A percentile compares a stretch with the other conserved stretches of the same genome.
These are phyloP conservation scores for Peromyscus eremicus DNA, from an alignment of 2,797 vertebrate genomes.

Conservation along the genomic window DNA sequence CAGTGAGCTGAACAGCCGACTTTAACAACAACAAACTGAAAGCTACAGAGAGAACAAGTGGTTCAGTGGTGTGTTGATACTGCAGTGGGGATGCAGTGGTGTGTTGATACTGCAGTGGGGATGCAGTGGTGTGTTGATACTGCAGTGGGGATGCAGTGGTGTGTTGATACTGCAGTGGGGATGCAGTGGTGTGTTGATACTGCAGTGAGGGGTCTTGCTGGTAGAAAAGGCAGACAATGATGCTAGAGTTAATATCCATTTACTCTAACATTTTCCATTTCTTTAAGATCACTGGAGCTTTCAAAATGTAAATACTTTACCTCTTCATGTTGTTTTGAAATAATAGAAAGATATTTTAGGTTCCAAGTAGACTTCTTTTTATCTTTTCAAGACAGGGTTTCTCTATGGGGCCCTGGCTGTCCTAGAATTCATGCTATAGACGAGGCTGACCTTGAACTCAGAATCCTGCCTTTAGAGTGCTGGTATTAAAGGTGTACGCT, in stretches of 20 bases:
- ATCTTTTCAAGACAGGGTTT: not conserved
- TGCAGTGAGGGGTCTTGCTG: not conserved
- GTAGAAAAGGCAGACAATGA: slow-evolving; percentile 34
- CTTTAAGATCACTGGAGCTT: slow-evolving; percentile 45
- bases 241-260: not conserved
- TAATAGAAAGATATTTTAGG: slow-evolving; percentile 52
- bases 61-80: not conserved
- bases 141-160: no score
- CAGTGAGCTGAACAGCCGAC: not conserved
- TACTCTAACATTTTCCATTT: slow-evolving; percentile 12
- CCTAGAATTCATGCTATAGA: not conserved
- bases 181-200: no score
- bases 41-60: slow-evolving; percentile 22
- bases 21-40: not conserved
- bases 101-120: not conserved
- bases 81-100: no score
- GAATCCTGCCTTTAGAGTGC: not conserved
- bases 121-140: no score
- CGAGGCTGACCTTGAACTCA: not conserved
- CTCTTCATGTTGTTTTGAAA: slow-evolving; percentile 4
- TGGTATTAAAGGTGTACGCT: not conserved
- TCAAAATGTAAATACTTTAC: slow-evolving; percentile 40
- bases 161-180: no score
- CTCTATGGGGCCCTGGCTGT: not conserved
- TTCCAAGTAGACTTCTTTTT: not conserved